Evolutionary conservation across 2,113 vertebrate species (phyloP).

Genomic region (Sebastes schlegelii): DNA sequence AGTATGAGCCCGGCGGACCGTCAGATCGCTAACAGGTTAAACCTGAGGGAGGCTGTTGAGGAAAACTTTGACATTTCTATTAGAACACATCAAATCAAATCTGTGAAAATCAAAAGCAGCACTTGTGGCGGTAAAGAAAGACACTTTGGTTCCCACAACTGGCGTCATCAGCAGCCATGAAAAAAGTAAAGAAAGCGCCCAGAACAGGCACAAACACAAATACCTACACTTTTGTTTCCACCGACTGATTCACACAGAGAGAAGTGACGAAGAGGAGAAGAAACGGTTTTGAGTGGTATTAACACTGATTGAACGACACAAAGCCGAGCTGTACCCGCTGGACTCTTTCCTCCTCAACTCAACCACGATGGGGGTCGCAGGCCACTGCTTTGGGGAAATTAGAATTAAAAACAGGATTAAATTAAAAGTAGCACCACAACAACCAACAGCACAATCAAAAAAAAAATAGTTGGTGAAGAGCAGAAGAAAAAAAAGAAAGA

Average conservation of each 20-base stretch:
- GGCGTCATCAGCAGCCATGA: conserved; percentile 32
- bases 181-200: not conserved
- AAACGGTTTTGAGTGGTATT: conserved; percentile 31
- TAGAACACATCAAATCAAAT: conserved; percentile 41
- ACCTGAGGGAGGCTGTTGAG: conserved; percentile 22
- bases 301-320: conserved; percentile 42
- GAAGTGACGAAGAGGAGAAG: not conserved
- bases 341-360: conserved; percentile 36
- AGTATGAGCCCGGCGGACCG: too few species aligned
- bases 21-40: conserved; percentile 8
- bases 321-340: conserved; percentile 39
- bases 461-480: conserved; percentile 31
- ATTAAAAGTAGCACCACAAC: conserved; percentile 59
- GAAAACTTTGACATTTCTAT: conserved; percentile 31
- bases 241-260: conserved; percentile 12
- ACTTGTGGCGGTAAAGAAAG: conserved; percentile 7
- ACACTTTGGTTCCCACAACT: conserved; percentile 1
- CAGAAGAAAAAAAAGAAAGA: conserved; percentile 7
- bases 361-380: conserved; percentile 43
- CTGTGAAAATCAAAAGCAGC: conserved; percentile 37
- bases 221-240: conserved; percentile 47
- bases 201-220: conserved; percentile 32
- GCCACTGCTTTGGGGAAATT: conserved; percentile 59
- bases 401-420: conserved; percentile 60
- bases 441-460: conserved; percentile 35